These are phyloP conservation scores for Aldrovandia affinis DNA, from an alignment of 2,797 vertebrate genomes.

Conservation along the genomic window DNA sequence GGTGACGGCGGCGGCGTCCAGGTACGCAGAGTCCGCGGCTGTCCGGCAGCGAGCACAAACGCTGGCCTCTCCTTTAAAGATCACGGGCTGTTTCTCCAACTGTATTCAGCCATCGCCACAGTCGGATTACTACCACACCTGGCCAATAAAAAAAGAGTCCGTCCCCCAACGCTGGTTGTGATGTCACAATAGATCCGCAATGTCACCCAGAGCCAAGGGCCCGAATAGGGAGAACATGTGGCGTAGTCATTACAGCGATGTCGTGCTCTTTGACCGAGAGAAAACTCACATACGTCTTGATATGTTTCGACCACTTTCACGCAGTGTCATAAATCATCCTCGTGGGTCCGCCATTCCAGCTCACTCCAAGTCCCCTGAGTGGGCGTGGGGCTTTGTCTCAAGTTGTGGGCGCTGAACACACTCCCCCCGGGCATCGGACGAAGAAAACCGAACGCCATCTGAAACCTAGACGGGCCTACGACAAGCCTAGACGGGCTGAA, in stretches of 20 bases:
- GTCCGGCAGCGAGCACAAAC: slow-evolving; percentile 4
- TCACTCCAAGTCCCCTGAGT: background rate
- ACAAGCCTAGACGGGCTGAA: too few relatives aligned
- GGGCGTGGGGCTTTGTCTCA: background rate
- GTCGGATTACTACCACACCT: background rate
- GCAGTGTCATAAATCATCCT: background rate
- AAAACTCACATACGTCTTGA: background rate
- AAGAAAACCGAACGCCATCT: background rate
- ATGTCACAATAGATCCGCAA: background rate
- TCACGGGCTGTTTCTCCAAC: background rate
- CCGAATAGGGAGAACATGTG: background rate
- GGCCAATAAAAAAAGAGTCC: background rate
- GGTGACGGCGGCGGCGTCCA: background rate
- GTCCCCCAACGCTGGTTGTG: background rate
- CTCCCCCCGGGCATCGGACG: background rate
- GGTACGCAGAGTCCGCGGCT: background rate
- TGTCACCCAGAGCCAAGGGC: background rate
- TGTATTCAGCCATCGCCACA: background rate
- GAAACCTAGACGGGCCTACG: too few relatives aligned
- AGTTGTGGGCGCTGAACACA: background rate
- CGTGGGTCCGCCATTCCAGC: background rate
- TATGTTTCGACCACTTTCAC: background rate
- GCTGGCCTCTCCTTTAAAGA: background rate
- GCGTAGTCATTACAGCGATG: background rate
- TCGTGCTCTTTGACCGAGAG: background rate